Evolutionary conservation across 2,888 invertebrate species (phyloP), one percentile per base, ranked within the genome.

Genomic region (Cheiracanthium punctorium): DNA sequence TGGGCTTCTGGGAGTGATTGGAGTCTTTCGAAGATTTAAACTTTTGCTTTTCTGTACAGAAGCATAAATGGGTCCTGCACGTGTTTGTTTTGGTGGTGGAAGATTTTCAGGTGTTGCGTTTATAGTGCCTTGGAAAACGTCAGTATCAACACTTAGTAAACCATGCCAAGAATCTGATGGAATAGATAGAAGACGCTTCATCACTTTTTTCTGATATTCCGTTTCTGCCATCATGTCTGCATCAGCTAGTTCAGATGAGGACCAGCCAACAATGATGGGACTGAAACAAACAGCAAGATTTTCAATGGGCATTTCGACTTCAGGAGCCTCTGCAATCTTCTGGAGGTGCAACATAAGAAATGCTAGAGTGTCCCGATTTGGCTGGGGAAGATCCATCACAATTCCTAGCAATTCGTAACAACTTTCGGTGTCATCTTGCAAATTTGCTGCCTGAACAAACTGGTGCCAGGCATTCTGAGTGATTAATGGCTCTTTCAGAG

Each of bases 361-460:
- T 0, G 98, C 98, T 77, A 99, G 93, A 0, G 98, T 98, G 91
- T 99, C 98, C 20, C 97, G 93, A 92, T 99, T 99, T n/a, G n/a
- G n/a, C n/a, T n/a, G n/a, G n/a, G n/a, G n/a, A n/a, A n/a, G n/a
- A n/a, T n/a, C n/a, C n/a, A n/a, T n/a, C n/a, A n/a, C n/a, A n/a
- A n/a, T n/a, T n/a, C n/a, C n/a, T n/a, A n/a, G n/a, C n/a, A n/a
- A n/a, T n/a, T n/a, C n/a, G n/a, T n/a, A n/a, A n/a, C n/a, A n/a
- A n/a, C n/a, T n/a, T n/a, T n/a, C n/a, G n/a, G n/a, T n/a, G n/a
- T n/a, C n/a, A n/a, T n/a, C n/a, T n/a, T n/a, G n/a, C n/a, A n/a
- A n/a, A n/a, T n/a, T n/a, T 65, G 92, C 92, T 0, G 96, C 96
- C 7, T 93, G 91, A 87, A 95, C 94, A 92, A 98, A 97, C 91